Evolutionary conservation across 2,113 vertebrate genomes (phyloP).

Genomic region (Mustela nigripes): DNA sequence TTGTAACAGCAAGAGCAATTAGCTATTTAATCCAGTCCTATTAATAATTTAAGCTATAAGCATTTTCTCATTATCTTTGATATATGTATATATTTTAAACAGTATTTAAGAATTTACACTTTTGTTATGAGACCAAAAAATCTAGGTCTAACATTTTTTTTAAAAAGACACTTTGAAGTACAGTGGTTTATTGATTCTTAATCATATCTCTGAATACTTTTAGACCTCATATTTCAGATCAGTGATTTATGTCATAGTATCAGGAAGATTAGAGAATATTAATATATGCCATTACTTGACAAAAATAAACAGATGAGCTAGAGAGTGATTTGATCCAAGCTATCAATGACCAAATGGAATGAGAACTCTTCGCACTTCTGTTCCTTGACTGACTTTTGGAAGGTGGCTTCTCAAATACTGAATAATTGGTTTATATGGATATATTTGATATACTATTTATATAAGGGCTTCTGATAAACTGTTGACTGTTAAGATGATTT

Average conservation of each 20-base stretch:
- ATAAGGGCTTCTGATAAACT: not conserved
- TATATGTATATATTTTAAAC: not conserved
- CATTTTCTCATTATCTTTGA: not conserved
- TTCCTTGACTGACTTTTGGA: not conserved
- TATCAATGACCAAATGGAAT: not conserved
- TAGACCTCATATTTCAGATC: not conserved
- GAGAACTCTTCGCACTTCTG: not conserved
- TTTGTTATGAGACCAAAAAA: not conserved
- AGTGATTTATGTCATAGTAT: not conserved
- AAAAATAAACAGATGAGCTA: not conserved
- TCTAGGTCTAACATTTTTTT: not conserved
- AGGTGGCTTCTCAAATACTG: not conserved
- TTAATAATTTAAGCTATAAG: not conserved
- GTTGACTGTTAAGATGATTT: not conserved
- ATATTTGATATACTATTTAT: not conserved
- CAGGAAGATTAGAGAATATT: not conserved
- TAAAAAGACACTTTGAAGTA: not conserved
- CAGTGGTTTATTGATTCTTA: not conserved
- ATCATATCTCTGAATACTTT: not conserved
- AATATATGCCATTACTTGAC: not conserved
- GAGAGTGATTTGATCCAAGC: not conserved
- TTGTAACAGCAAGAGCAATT: not conserved
- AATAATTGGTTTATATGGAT: not conserved
- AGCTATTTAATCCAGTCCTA: not conserved
- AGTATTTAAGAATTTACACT: not conserved